These are phyloP conservation scores for Dasysyrphus tricinctus DNA, from an alignment of 2,888 invertebrate genomes.

Conservation along the genomic window DNA sequence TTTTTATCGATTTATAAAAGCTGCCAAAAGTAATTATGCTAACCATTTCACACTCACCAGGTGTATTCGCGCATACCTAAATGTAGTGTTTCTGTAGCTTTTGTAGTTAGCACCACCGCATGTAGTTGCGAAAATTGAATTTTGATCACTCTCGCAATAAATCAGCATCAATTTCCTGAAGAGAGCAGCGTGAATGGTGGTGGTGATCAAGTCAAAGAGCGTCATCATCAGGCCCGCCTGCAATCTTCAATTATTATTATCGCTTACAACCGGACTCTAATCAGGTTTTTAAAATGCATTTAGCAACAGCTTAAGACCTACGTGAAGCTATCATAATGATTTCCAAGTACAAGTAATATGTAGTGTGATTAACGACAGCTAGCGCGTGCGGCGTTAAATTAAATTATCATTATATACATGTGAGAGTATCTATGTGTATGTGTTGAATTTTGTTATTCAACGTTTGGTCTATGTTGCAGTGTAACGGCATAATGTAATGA, in stretches of 20 bases:
- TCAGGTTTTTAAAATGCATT: constrained; percentile 31
- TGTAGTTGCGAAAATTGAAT: constrained; percentile 25
- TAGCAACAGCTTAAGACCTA: constrained; percentile 22
- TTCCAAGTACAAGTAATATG: constrained; percentile 1
- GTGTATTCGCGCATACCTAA: background rate
- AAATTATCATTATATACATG: constrained; percentile 26
- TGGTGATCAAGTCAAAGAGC: constrained; percentile 30
- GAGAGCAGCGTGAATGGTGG: background rate
- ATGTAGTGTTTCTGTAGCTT: background rate
- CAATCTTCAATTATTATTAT: constrained; percentile 40
- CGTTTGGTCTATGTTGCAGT: constrained; percentile 13
- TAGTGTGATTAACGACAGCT: constrained; percentile 9
- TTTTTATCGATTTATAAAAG: constrained; percentile 37
- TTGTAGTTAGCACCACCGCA: background rate
- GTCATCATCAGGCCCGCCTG: constrained; percentile 38
- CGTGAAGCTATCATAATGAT: constrained; percentile 18
- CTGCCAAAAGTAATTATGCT: constrained; percentile 25
- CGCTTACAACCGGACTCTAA: constrained; percentile 27
- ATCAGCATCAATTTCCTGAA: constrained; percentile 30
- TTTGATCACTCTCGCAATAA: constrained; percentile 15
- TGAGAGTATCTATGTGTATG: background rate
- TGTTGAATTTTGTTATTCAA: constrained; percentile 10
- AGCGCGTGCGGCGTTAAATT: constrained; percentile 42
- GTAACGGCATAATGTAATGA: background rate
- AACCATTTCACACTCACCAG: constrained; percentile 7